Base-by-base conservation (phyloP, 2,888 invertebrate genomes). In the Abrostola tripartita region DNA sequence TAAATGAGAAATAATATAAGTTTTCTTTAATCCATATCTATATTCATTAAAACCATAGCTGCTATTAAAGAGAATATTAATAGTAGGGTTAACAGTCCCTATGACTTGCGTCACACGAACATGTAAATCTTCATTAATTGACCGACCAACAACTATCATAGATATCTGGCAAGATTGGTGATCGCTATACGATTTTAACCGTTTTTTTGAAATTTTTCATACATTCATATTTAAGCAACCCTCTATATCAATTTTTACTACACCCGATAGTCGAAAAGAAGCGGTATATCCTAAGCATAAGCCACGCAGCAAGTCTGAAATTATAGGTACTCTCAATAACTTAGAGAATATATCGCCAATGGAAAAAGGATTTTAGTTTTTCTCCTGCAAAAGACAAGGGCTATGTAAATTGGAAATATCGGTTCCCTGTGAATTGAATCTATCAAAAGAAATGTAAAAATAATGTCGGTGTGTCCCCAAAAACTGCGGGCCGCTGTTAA, bases 401-500 rank as follows among this genome's bases (percentile, higher is more conserved):
- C n/a, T 47, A 53, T 36, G 42, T 10, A 65, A 60, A 68, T 73
- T 55, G 37, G 47, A 49, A 55, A 40, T 51, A 51, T 41, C 35
- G 14, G 47, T 41, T 56, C 47, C 49, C 14, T 12, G 53, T 6
- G 44, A 42, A 56, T 40, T 10, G 52, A 52, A 52, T 49, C 24
- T 38, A 61, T 65, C 73, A 50, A 64, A 65, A 59, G 65, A 54
- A 66, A 70, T 74, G 58, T 60, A 51, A 54, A 52, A 65, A 76
- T 70, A 58, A 74, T 55, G 54, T 73, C 35, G 36, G 42, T 54
- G 14, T 47, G 42, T 35, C 49, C 55, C 42, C 61, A 52, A n/a
- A 64, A 41, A 54, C 47, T 35, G 56, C 37, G 37, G 56, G 35
- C 5, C 11, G 52, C 41, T 42, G 54, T 44, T 35, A 57, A 37